phyloP scores from a whole-genome alignment of 2,113 vertebrate species.

The Leuciscus idus region DNA sequence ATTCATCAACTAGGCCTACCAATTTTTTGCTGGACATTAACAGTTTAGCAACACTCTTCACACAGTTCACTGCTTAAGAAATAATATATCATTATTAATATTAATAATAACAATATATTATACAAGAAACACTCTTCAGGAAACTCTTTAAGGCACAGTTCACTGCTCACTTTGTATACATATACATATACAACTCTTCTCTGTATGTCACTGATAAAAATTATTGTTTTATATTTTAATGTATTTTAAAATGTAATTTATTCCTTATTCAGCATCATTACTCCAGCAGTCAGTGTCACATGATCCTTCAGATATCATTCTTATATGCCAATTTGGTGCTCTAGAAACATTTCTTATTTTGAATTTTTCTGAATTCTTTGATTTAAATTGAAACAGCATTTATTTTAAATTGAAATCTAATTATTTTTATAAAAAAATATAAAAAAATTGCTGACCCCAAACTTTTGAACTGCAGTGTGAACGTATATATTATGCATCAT shows the following conservation, averaged over 20 bases:
- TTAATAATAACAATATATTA: no score
- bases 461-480: not conserved
- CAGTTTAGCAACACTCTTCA: not conserved
- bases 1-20: not conserved
- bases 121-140: no score
- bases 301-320: not conserved
- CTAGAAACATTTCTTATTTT: not conserved
- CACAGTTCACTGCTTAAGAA: not conserved
- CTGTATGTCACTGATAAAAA: not conserved
- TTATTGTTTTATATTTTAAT: not conserved
- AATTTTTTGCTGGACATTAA: not conserved
- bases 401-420: no score
- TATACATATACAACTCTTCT: not conserved
- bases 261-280: not conserved
- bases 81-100: not conserved
- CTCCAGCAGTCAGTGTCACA: not conserved
- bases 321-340: not conserved
- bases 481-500: not conserved
- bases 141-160: not conserved
- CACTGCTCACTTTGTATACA: not conserved
- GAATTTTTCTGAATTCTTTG: not conserved
- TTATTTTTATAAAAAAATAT: not conserved
- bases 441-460: not conserved
- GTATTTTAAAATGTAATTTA: not conserved
- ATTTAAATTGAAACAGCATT: not conserved